A percentile compares a stretch with the other conserved stretches of the same genome.
Evolutionary conservation across 2,113 vertebrate species (phyloP).

Genomic region (Eulemur rufifrons): DNA sequence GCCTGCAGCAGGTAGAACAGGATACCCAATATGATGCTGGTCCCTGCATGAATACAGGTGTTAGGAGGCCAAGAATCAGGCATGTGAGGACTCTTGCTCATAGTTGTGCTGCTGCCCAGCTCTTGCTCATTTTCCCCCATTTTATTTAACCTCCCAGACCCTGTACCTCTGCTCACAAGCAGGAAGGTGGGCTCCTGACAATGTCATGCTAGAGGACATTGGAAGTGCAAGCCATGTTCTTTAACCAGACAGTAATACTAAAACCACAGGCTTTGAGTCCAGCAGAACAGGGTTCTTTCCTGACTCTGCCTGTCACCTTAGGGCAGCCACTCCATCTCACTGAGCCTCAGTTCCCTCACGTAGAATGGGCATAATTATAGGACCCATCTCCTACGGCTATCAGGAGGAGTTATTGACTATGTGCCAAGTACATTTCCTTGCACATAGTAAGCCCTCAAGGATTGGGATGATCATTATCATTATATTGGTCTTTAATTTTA

Average conservation of each 20-base stretch:
- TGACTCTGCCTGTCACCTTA: not conserved
- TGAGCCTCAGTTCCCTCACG: not conserved
- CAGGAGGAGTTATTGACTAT: not conserved
- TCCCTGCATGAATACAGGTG: conserved; percentile 8
- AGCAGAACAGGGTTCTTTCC: not conserved
- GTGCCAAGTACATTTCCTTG: not conserved
- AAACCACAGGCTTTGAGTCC: not conserved
- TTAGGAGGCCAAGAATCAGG: not conserved
- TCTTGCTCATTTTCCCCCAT: not conserved
- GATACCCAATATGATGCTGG: conserved; percentile 19
- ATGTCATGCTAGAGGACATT: not conserved
- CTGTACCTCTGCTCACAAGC: not conserved
- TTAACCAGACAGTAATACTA: not conserved
- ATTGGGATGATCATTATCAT: not conserved
- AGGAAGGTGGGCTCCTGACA: not conserved
- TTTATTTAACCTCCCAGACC: not conserved
- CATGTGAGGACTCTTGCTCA: not conserved
- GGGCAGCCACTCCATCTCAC: not conserved
- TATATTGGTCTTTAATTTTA: not conserved
- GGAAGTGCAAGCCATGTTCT: not conserved
- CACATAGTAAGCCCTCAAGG: not conserved
- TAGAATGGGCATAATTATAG: not conserved
- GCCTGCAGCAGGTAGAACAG: conserved; percentile 76
- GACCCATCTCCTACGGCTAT: not conserved
- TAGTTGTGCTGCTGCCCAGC: not conserved